Conservation (phyloP, 2,888 invertebrate genomes). For the Ommatoiulus sabulosus region DNA sequence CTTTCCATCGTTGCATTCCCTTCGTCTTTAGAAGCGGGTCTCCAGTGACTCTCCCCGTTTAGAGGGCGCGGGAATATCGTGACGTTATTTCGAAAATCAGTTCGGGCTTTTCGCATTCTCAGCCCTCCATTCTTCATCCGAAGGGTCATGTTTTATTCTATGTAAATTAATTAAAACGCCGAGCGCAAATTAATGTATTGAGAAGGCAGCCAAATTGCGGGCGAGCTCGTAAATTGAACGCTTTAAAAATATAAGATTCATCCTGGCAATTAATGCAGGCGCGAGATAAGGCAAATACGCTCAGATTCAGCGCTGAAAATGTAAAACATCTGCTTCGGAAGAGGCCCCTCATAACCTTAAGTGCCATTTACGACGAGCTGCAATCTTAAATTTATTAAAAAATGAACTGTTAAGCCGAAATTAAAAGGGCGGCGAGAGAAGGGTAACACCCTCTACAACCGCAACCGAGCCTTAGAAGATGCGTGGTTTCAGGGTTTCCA, state of each 20-base stretch:
- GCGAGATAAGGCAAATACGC: conserved; percentile 30
- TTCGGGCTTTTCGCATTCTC: conserved; percentile 13
- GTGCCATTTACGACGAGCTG: conserved; percentile 35
- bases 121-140: conserved; percentile 52
- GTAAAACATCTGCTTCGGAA: conserved; percentile 27
- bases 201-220: conserved; percentile 16
- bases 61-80: neutral
- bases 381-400: conserved; percentile 43
- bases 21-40: neutral
- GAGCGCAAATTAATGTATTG: conserved; percentile 51
- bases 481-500: neutral
- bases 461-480: neutral
- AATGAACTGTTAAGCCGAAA: conserved; percentile 23
- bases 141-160: conserved; percentile 57
- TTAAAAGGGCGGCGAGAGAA: conserved; percentile 3
- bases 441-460: neutral
- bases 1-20: neutral
- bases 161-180: conserved; percentile 57
- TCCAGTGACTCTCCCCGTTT: neutral
- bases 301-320: conserved; percentile 39
- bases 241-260: conserved; percentile 41
- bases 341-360: conserved; percentile 39
- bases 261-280: conserved; percentile 40
- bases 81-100: conserved; percentile 37
- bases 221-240: conserved; percentile 53